phyloP scores from a whole-genome alignment of 2,113 vertebrate species.

The Pterocles orientalis region DNA sequence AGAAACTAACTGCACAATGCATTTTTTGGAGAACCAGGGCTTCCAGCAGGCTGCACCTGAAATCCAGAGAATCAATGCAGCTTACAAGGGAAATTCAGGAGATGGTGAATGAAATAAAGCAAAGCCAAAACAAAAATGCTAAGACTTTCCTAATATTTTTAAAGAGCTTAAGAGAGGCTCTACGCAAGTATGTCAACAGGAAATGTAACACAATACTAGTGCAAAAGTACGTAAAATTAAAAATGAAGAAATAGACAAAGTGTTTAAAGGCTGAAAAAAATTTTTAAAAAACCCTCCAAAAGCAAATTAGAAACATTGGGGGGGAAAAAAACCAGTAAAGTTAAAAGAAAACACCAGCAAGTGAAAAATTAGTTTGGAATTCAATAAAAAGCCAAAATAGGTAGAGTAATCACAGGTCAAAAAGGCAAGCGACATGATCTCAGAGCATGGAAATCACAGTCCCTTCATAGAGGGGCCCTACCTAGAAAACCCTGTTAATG shows the following conservation, averaged over 20 bases:
- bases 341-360: background rate
- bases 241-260: background rate
- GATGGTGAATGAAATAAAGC: background rate
- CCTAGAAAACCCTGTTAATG: background rate
- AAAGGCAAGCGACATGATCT: background rate
- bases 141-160: background rate
- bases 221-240: background rate
- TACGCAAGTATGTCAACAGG: background rate
- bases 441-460: background rate
- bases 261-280: background rate
- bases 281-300: background rate
- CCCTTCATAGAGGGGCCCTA: background rate
- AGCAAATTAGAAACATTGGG: background rate
- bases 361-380: background rate
- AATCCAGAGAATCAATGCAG: background rate
- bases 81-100: background rate
- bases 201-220: background rate
- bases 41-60: background rate
- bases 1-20: background rate
- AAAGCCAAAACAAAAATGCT: background rate
- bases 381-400: background rate
- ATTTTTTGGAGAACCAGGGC: background rate
- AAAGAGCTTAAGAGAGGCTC: background rate
- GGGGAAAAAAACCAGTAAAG: background rate
- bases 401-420: background rate